A percentile compares a stretch with the other conserved stretches of the same genome.
phyloP scores from a whole-genome alignment of 2,888 invertebrate genomes.

The Hypomecis punctinalis region DNA sequence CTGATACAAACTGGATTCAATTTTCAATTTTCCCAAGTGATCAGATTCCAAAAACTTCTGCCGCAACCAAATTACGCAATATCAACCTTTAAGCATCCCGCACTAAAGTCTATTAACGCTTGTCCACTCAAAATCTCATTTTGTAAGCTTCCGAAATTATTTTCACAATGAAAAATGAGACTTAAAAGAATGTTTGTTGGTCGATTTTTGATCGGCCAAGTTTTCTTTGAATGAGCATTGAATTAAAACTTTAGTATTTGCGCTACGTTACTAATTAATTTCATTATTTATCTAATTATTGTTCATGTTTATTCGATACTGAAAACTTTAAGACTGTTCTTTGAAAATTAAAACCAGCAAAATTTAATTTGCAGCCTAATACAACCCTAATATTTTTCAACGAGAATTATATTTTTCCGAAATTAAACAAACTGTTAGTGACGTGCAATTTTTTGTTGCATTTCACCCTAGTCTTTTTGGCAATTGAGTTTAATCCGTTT shows the following conservation, averaged over 20 bases:
- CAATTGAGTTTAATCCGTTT: slow-evolving; percentile 60
- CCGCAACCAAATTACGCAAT: slow-evolving; percentile 60
- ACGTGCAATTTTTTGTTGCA: slow-evolving; percentile 39
- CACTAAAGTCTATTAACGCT: slow-evolving; percentile 63
- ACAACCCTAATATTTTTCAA: neutral
- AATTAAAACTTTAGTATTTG: slow-evolving; percentile 82
- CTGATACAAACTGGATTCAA: slow-evolving; percentile 49
- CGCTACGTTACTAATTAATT: slow-evolving; percentile 80
- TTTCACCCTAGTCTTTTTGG: slow-evolving; percentile 51
- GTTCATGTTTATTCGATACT: slow-evolving; percentile 72
- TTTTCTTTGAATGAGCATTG: slow-evolving; percentile 74
- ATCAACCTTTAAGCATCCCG: slow-evolving; percentile 57
- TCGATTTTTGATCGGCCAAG: slow-evolving; percentile 68
- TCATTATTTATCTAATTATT: slow-evolving; percentile 79
- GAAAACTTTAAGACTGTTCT: slow-evolving; percentile 54
- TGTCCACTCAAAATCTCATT: slow-evolving; percentile 67
- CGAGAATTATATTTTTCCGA: slow-evolving; percentile 12
- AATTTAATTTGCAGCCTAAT: neutral
- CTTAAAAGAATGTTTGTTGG: slow-evolving; percentile 68
- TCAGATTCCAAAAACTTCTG: slow-evolving; percentile 78
- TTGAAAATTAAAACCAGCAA: slow-evolving; percentile 37
- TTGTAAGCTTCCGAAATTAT: slow-evolving; percentile 77
- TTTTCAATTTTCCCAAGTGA: slow-evolving; percentile 54
- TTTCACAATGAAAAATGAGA: slow-evolving; percentile 72
- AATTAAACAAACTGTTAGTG: slow-evolving; percentile 27